These are phyloP conservation scores for Chaitophorus viminalis DNA, from an alignment of 2,888 invertebrate species.

Conservation along the genomic window DNA sequence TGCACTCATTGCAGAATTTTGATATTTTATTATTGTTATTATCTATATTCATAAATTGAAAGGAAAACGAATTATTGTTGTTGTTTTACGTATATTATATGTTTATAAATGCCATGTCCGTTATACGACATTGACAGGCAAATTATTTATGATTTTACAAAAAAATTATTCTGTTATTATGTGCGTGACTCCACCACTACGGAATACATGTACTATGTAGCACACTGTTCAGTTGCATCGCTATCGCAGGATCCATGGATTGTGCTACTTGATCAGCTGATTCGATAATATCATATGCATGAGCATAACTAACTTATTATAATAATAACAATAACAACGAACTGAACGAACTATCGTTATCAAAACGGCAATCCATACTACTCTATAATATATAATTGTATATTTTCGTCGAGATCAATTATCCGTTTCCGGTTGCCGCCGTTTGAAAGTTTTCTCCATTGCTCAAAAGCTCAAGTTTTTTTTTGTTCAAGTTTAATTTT, in stretches of 20 bases:
- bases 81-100: neutral
- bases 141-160: neutral
- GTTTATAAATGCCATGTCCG: neutral
- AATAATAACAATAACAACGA: neutral
- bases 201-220: neutral
- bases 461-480: neutral
- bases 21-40: neutral
- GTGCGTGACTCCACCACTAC: neutral
- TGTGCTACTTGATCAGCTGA: neutral
- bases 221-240: neutral
- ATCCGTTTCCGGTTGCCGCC: neutral
- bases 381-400: neutral
- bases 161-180: neutral
- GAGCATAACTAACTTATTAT: neutral
- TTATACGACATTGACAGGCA: neutral
- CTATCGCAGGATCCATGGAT: too few species aligned
- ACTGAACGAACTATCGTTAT: neutral
- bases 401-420: neutral
- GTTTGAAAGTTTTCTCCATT: neutral
- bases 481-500: neutral
- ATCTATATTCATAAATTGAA: neutral
- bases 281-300: neutral
- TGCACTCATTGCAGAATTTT: neutral
- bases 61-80: neutral
- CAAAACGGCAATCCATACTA: neutral